Percentiles rank a stretch among this genome's conserved stretches.
Evolutionary conservation across 1,140 invertebrate species (phyloP).

Genomic region (Drosophila micromelanica): DNA sequence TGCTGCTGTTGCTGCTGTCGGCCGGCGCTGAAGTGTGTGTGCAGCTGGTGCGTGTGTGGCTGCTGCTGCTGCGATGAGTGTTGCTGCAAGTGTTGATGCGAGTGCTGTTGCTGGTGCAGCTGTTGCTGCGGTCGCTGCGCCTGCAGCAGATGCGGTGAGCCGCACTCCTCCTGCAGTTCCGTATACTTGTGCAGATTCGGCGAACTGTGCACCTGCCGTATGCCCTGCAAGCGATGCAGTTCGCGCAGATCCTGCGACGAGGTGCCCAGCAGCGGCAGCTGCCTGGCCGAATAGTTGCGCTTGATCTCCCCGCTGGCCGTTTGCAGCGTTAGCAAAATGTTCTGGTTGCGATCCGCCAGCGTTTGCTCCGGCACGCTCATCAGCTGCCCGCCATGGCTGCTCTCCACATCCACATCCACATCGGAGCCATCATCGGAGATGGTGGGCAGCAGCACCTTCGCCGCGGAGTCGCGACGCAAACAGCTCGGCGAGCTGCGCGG

Average conservation of each 20-base stretch:
- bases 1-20: slow-evolving; percentile 27
- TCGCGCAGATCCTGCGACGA: slow-evolving; percentile 74
- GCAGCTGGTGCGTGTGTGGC: slow-evolving; percentile 40
- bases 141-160: slow-evolving; percentile 69
- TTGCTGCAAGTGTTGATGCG: slow-evolving; percentile 41
- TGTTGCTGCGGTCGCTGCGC: slow-evolving; percentile 61
- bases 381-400: slow-evolving; percentile 21
- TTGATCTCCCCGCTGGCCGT: slow-evolving; percentile 78
- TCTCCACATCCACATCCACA: slow-evolving; percentile 51
- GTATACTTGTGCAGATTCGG: slow-evolving; percentile 81
- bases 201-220: slow-evolving; percentile 82
- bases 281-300: slow-evolving; percentile 77
- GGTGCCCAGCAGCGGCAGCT: slow-evolving; percentile 68
- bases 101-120: slow-evolving; percentile 40
- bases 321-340: slow-evolving; percentile 74
- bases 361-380: slow-evolving; percentile 63
- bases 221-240: slow-evolving; percentile 62
- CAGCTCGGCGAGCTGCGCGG: slow-evolving; percentile 68
- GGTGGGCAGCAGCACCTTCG: slow-evolving; percentile 75
- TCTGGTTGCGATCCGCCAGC: slow-evolving; percentile 68
- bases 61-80: slow-evolving; percentile 39
- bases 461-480: slow-evolving; percentile 74
- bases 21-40: slow-evolving; percentile 45
- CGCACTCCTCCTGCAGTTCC: slow-evolving; percentile 52
- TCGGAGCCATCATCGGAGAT: slow-evolving; percentile 79